A percentile compares a stretch with the other conserved stretches of the same genome.
Evolutionary conservation across 1,140 invertebrate species (phyloP).

Genomic region (Zophobas atratus): DNA sequence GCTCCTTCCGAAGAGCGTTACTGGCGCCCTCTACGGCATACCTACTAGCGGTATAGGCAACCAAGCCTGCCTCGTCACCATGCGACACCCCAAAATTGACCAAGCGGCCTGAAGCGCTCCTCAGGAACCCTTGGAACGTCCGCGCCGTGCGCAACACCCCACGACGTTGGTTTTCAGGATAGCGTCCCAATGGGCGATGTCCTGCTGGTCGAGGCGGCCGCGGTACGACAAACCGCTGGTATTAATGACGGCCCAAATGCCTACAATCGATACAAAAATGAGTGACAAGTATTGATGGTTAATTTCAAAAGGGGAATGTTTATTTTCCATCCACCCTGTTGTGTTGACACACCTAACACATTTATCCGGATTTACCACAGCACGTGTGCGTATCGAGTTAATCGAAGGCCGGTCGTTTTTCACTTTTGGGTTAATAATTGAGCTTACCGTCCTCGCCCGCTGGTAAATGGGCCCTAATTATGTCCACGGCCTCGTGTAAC

Average conservation of each 20-base stretch:
- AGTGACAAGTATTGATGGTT: slow-evolving; percentile 12
- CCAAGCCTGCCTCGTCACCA: slow-evolving; percentile 60
- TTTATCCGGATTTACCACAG: slow-evolving; percentile 24
- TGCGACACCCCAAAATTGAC: slow-evolving; percentile 73
- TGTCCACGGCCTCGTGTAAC: slow-evolving; percentile 82
- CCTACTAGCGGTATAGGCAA: slow-evolving; percentile 61
- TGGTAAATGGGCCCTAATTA: slow-evolving; percentile 83
- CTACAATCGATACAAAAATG: slow-evolving; percentile 69
- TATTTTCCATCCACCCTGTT: too few relatives aligned
- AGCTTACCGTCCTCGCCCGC: slow-evolving; percentile 83
- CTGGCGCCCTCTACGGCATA: slow-evolving; percentile 81
- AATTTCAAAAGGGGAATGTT: neutral
- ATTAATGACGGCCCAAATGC: slow-evolving; percentile 87
- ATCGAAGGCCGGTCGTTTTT: slow-evolving; percentile 15
- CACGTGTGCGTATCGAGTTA: slow-evolving; percentile 13
- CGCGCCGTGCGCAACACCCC: slow-evolving; percentile 83
- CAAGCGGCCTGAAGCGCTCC: slow-evolving; percentile 73
- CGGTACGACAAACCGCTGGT: slow-evolving; percentile 81
- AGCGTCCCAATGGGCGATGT: slow-evolving; percentile 83
- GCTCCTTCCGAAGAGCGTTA: slow-evolving; percentile 77
- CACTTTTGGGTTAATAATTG: neutral
- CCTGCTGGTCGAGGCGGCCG: slow-evolving; percentile 79
- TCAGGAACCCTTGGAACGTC: slow-evolving; percentile 80
- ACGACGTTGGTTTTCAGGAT: slow-evolving; percentile 84
- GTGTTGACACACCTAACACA: slow-evolving; percentile 19